Evolutionary conservation across 2,797 vertebrate species (phyloP), one percentile per base, ranked within the genome.

Genomic region (Muscicapa striata): DNA sequence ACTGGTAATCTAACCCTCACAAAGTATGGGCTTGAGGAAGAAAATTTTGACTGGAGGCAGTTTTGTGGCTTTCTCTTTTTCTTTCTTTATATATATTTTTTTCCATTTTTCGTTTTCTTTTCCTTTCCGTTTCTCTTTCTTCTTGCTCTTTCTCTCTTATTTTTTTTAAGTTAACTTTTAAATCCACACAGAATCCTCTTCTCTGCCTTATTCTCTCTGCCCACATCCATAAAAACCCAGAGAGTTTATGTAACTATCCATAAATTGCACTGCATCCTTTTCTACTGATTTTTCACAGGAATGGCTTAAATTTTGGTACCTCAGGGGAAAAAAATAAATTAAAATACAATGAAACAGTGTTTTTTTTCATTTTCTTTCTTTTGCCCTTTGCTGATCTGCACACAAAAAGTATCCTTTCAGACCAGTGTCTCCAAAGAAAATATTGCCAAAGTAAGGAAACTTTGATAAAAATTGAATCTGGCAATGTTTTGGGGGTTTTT

Each of bases 191-290:
- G 24, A 55, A 4, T 20, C 6, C 9, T 51, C 4, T 29, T 72
- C 12, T 41, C 27, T 46, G 6, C 22, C 32, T 51, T 55, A 12
- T 69, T 55, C 57, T 5, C 20, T 70, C 59, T 38, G n/a, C 32
- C 4, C 17, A 19, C 9, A 29, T 72, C n/a, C 6, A 0, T 63
- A 29, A 81, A 73, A 74, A 30, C 19, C 9, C 5, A 45, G 15
- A 45, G 11, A 34, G 3, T 57, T 63, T 13, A n/a, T 18, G 5
- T 32, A 69, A 11, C 7, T 6, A 6, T 4, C 46, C 0, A 3
- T 18, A 30, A 87, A 69, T 73, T 27, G 18, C 8, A 27, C 49
- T 59, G 30, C 21, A 16, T 36, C 6, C 8, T 43, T 59, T 75
- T 67, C 32, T 57, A 38, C 19, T 3, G 10, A 29, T 57, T 91